A percentile compares a stretch with the other conserved stretches of the same genome.
Conservation (phyloP, 2,888 invertebrate species). For the Noctua janthina region DNA sequence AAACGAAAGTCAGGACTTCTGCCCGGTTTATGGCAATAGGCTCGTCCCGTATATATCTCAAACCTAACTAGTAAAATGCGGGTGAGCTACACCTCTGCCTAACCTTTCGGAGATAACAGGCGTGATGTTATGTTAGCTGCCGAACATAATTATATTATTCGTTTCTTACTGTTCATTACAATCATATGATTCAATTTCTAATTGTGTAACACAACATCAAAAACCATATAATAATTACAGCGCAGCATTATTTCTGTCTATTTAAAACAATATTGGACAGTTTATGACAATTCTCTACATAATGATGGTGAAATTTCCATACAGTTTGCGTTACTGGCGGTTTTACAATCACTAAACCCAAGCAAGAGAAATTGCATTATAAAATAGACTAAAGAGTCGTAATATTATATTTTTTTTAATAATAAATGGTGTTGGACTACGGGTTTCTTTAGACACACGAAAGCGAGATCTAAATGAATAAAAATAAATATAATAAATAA, state of each 20-base stretch:
- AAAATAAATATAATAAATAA: too few species aligned
- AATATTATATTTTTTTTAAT: background rate
- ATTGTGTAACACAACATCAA: conserved; percentile 3
- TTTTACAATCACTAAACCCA: conserved; percentile 27
- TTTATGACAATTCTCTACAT: conserved; percentile 24
- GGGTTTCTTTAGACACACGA: background rate
- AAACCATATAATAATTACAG: background rate
- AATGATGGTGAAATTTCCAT: conserved; percentile 56
- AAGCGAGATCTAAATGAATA: too few species aligned
- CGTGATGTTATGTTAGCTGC: background rate
- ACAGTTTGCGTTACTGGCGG: conserved; percentile 47
- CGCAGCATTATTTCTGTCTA: background rate
- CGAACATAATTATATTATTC: background rate
- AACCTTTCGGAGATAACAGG: background rate
- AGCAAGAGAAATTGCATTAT: conserved; percentile 19
- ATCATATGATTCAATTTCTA: conserved; percentile 18
- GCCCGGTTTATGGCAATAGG: background rate
- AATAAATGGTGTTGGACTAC: background rate
- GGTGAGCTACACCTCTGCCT: background rate
- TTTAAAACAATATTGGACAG: conserved; percentile 13
- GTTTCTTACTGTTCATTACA: background rate
- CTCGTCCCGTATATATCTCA: background rate
- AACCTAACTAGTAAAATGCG: background rate
- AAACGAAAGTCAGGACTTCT: background rate
- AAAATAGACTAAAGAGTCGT: background rate